A percentile compares a stretch with the other conserved stretches of the same genome.
phyloP scores from a whole-genome alignment of 2,888 invertebrate species.

The Dorcus hopei region DNA sequence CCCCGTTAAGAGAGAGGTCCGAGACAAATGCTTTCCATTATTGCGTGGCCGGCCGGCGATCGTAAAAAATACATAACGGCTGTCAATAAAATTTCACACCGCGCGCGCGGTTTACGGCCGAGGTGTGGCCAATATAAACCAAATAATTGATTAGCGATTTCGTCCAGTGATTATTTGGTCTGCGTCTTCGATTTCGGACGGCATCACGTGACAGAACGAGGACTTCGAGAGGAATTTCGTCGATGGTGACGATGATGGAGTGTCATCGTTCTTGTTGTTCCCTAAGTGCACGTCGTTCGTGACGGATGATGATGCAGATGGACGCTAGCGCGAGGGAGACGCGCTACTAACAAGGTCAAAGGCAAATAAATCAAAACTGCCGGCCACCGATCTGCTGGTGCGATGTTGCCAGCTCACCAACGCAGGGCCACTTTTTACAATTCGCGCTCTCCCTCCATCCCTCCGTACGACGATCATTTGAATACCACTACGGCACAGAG shows the following conservation, averaged over 20 bases:
- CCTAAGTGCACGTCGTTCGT: not conserved
- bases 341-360: constrained; percentile 24
- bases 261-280: not conserved
- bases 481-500: too few species aligned
- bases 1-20: too few species aligned
- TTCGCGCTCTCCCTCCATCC: too few species aligned
- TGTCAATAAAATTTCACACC: too few species aligned
- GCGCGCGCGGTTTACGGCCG: too few species aligned
- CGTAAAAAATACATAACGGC: too few species aligned
- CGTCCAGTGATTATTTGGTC: not conserved
- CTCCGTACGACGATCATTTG: constrained; percentile 22
- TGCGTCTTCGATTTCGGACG: not conserved
- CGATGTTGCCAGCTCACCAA: constrained; percentile 14
- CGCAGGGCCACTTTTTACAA: too few species aligned
- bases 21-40: too few species aligned
- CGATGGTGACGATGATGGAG: not conserved
- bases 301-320: constrained; percentile 2
- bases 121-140: too few species aligned
- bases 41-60: too few species aligned
- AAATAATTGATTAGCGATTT: too few species aligned
- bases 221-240: too few species aligned
- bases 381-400: constrained; percentile 10
- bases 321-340: constrained; percentile 17
- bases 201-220: not conserved
- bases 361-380: constrained; percentile 25